Conservation (phyloP, 2,113 vertebrate genomes). For the Platysteira castanea region DNA sequence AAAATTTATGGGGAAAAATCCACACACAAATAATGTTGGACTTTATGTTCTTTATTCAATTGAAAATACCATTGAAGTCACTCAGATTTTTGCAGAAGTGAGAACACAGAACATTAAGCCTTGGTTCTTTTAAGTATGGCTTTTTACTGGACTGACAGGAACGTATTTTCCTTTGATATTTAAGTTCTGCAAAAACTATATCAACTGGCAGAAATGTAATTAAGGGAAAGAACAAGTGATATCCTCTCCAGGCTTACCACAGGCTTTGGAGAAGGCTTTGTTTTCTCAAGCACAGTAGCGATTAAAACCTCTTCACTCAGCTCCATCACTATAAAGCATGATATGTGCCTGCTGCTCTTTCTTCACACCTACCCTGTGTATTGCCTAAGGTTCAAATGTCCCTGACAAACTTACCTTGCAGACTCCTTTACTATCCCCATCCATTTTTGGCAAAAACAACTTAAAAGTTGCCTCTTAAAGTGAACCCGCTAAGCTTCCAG, state of each 20-base stretch:
- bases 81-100: not conserved
- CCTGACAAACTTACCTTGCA: not conserved
- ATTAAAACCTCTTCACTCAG: not conserved
- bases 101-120: not conserved
- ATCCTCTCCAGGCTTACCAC: not conserved
- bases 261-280: not conserved
- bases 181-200: not conserved
- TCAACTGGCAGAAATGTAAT: not conserved
- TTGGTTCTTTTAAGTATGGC: not conserved
- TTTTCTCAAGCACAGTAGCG: not conserved
- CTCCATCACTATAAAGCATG: not conserved
- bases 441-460: not conserved
- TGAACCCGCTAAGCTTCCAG: not conserved
- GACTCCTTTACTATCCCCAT: not conserved
- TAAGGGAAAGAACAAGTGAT: not conserved
- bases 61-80: not conserved
- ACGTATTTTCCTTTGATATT: constrained; percentile 14
- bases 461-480: not conserved
- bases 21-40: not conserved
- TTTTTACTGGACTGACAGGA: not conserved
- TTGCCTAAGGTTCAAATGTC: not conserved
- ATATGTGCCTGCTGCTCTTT: not conserved
- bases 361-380: not conserved
- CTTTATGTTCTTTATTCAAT: not conserved
- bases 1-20: not conserved